Evolutionary conservation across 1,140 invertebrate species (phyloP).

Genomic region (Papilio helenus): DNA sequence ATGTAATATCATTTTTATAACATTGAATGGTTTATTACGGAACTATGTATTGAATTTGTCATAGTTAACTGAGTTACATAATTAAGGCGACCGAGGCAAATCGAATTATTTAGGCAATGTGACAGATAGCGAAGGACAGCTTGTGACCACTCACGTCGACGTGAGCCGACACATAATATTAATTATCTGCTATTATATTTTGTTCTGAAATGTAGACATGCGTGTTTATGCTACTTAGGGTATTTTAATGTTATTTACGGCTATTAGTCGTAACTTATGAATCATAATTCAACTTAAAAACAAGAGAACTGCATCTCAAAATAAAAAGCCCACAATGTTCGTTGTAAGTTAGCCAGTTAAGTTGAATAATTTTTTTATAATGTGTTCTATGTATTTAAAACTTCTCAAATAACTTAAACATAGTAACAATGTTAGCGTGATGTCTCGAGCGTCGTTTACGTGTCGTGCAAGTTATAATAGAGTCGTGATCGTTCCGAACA

Average conservation of each 20-base stretch:
- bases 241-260: background rate
- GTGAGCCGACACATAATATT: background rate
- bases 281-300: too few species aligned
- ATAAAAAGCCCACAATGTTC: too few species aligned
- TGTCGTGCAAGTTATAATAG: constrained; percentile 1
- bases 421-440: background rate
- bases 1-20: background rate
- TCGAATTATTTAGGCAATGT: constrained; percentile 8
- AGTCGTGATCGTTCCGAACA: constrained; percentile 14
- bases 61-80: background rate
- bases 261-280: too few species aligned
- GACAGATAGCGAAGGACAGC: background rate
- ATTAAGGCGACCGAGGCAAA: background rate
- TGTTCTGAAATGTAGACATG: background rate
- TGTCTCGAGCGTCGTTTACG: background rate
- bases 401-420: background rate
- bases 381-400: background rate
- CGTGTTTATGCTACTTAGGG: background rate
- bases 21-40: background rate
- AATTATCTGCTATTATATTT: background rate
- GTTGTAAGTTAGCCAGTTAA: too few species aligned
- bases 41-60: background rate
- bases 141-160: background rate
- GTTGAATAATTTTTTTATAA: background rate
- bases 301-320: too few species aligned